phyloP scores from a whole-genome alignment of 2,797 vertebrate genomes.

The Danionella dracula region DNA sequence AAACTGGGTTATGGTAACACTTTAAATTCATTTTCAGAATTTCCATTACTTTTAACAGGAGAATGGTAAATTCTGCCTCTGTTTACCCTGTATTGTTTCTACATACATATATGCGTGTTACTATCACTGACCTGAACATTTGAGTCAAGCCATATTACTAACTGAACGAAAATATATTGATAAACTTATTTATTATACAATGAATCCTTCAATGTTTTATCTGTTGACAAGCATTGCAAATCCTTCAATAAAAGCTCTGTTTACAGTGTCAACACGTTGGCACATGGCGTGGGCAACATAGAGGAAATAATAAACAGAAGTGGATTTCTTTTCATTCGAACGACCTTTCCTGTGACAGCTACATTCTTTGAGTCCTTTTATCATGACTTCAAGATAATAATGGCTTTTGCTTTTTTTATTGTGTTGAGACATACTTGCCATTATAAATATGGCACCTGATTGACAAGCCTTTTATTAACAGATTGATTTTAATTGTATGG shows the following conservation, averaged over 20 bases:
- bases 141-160: too few species aligned
- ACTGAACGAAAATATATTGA: too few species aligned
- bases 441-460: not conserved
- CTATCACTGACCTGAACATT: too few species aligned
- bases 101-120: too few species aligned
- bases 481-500: not conserved
- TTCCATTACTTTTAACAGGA: too few species aligned
- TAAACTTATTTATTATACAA: too few species aligned
- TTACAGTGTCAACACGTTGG: not conserved
- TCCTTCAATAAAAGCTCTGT: not conserved
- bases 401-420: not conserved
- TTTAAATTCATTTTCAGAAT: too few species aligned
- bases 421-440: not conserved
- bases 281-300: not conserved
- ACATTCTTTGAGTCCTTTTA: not conserved
- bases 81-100: too few species aligned
- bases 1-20: too few species aligned
- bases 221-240: not conserved
- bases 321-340: not conserved
- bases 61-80: too few species aligned
- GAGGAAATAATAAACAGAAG: not conserved
- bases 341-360: not conserved
- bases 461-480: not conserved
- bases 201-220: too few species aligned
- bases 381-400: slow-evolving; percentile 14